Base-by-base conservation (phyloP, 2,113 vertebrate species). In the Brienomyrus longianalis region DNA sequence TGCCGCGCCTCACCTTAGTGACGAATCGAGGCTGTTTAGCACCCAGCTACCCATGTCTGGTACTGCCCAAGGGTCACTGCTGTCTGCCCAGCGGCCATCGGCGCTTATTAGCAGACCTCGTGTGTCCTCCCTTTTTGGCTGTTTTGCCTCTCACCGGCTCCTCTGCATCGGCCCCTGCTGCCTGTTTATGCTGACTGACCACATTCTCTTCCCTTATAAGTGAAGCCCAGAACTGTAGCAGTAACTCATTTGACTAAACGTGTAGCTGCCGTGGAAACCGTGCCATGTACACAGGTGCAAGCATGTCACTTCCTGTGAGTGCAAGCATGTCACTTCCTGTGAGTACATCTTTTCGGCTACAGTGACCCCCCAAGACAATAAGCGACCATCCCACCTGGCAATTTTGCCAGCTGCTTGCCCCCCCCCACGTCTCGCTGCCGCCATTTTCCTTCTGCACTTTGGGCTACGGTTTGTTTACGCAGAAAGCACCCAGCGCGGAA, bases 401-500 rank as follows among this genome's bases (percentile, higher is more conserved):
- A 66, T 66, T 66, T 27, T 27, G 2, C n/a, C n/a, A 9, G 9
- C n/a, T n/a, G 8, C 59, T n/a, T 2, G 0, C 8, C 2, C 59
- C 8, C n/a, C 62, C 62, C 21, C 27, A 80, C 21, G n/a, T 43
- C 15, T 51, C 13, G 10, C 89, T 11, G n/a, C 35, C 11, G 31
- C 45, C 43, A 27, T 45, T 70, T 9, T 77, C 5, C 8, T 23
- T 54, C 77, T 86, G 86, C 45, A 48, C 87, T n/a, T 62, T 17
- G 86, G 21, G 74, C 23, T 56, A 85, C 89, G 59, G 87, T 91
- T 91, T 83, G 90, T 84, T 90, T 80, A 45, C 48, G 9, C 90
- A 86, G 66, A 91, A 70, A 88, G 90, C 13, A 66, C 88, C 66
- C 87, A 90, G 92, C 92, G 84, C 88, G 88, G 88, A 90, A 89